These are phyloP conservation scores for Frankliniella intonsa DNA, from an alignment of 2,888 invertebrate genomes.

Conservation along the genomic window DNA sequence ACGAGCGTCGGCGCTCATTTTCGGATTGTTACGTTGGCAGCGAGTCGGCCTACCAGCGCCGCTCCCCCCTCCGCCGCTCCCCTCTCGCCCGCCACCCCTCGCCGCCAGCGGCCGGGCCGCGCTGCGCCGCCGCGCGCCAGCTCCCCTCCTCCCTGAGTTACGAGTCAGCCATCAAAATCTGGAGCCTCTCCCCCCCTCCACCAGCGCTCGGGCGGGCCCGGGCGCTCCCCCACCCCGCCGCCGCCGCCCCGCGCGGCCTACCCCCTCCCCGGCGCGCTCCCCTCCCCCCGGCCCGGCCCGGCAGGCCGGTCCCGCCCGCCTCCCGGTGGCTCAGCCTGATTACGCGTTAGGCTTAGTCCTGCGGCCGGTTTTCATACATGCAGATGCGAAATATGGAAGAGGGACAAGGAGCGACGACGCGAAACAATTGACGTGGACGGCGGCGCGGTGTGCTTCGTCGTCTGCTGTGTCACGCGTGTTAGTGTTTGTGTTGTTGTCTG, in stretches of 20 bases:
- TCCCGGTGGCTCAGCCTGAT: slow-evolving; percentile 45
- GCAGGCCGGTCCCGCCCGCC: neutral
- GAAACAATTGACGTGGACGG: neutral
- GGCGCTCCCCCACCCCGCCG: slow-evolving; percentile 30
- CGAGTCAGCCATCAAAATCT: slow-evolving; percentile 31
- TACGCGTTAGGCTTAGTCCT: slow-evolving; percentile 22
- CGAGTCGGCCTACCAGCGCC: slow-evolving; percentile 33
- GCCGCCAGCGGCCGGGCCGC: slow-evolving; percentile 34
- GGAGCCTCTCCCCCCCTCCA: slow-evolving; percentile 35
- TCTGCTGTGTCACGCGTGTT: neutral
- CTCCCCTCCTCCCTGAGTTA: slow-evolving; percentile 33
- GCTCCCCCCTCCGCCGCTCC: slow-evolving; percentile 33
- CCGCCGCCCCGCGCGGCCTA: slow-evolving; percentile 34
- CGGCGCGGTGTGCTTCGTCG: neutral
- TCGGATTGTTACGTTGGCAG: neutral
- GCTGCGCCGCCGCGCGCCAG: slow-evolving; percentile 36
- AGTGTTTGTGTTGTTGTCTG: too few relatives aligned
- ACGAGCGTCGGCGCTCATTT: neutral
- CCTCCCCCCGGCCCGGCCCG: slow-evolving; percentile 35
- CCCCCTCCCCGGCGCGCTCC: slow-evolving; percentile 35
- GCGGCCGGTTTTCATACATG: slow-evolving; percentile 21
- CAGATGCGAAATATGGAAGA: slow-evolving; percentile 9
- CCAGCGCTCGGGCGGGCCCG: slow-evolving; percentile 35
- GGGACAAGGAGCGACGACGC: neutral
- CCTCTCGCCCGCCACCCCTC: slow-evolving; percentile 31